Conservation (phyloP, 2,888 invertebrate genomes). For the Apocheima hispidaria region DNA sequence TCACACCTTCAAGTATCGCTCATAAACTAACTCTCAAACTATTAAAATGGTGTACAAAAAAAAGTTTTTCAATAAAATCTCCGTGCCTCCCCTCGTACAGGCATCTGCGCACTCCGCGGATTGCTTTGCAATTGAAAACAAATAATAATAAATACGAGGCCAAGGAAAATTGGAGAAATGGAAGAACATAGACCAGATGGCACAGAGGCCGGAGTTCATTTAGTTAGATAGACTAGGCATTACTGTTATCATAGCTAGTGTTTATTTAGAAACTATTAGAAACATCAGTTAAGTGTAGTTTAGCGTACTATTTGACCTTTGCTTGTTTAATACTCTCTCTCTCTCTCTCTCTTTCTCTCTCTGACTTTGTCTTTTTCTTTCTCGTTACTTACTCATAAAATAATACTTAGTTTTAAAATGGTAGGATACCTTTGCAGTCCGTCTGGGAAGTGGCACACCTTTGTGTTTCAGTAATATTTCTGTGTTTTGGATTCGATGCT, state of each 20-base stretch:
- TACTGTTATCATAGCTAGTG: background rate
- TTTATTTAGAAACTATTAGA: background rate
- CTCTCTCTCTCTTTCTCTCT: no score
- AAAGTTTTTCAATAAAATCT: conserved; percentile 32
- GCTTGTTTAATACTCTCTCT: no score
- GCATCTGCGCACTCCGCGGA: conserved; percentile 80
- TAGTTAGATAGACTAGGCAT: background rate
- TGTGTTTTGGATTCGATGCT: no score
- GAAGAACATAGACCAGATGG: conserved; percentile 55
- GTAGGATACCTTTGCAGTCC: no score
- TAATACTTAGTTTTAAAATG: no score
- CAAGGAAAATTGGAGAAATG: conserved; percentile 75
- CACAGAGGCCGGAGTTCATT: background rate
- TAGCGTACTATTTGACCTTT: no score
- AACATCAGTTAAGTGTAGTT: background rate
- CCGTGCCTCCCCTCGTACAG: conserved; percentile 52
- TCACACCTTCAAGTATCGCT: background rate
- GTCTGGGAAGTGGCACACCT: no score
- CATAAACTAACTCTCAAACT: conserved; percentile 1
- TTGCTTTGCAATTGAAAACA: conserved; percentile 85
- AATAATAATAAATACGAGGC: conserved; percentile 81
- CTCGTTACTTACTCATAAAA: no score
- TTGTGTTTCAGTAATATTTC: no score
- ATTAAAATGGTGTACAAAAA: conserved; percentile 25
- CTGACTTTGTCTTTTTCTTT: no score